Evolutionary conservation across 2,113 vertebrate genomes (phyloP), one percentile per base, ranked within the genome.

Genomic region (Pollimyrus isidori): DNA sequence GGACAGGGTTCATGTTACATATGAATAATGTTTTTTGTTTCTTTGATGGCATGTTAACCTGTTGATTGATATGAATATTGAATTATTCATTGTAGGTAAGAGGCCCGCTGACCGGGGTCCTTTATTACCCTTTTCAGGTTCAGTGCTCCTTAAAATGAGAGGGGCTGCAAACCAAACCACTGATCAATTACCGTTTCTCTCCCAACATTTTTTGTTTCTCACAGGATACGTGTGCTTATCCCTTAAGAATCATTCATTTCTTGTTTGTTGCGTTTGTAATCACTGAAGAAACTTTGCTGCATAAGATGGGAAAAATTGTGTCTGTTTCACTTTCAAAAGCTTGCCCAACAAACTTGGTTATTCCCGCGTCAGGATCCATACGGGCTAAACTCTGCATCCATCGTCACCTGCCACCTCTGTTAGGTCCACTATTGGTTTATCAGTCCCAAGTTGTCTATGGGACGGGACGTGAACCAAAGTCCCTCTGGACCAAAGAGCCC

Each of bases 51-150:
- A 87, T 87, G 85, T 53, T 87, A 87, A 87, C 85, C 85, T 87
- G 85, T 87, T 87, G 85, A 87, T 53, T 87, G 85, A 87, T 87
- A 87, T 87, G 50, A 87, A 87, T 87, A 87, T 87, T 87, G 85
- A 87, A 87, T 87, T 87, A 87, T 87, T 87, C 85, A 87, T 87
- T 87, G 85, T 87, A 53, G 46, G 30, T 53, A 87, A 26, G 30
- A 39, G 85, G 48, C 50, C 48, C n/a, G 23, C 85, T 15, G 15
- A 48, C 48, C 6, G n/a, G 50, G 85, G 85, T 50, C n/a, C 49
- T 26, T 49, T 30, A 50, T 49, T 48, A 86, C 13, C 49, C 23
- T 9, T 87, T 53, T 53, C 85, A 53, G 50, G 85, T 53, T 56
- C 85, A 35, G 30, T 87, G 85, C 10, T 19, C 45, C 85, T 53